Conservation (phyloP, 1,140 invertebrate genomes). For the Acromyrmex heyeri region DNA sequence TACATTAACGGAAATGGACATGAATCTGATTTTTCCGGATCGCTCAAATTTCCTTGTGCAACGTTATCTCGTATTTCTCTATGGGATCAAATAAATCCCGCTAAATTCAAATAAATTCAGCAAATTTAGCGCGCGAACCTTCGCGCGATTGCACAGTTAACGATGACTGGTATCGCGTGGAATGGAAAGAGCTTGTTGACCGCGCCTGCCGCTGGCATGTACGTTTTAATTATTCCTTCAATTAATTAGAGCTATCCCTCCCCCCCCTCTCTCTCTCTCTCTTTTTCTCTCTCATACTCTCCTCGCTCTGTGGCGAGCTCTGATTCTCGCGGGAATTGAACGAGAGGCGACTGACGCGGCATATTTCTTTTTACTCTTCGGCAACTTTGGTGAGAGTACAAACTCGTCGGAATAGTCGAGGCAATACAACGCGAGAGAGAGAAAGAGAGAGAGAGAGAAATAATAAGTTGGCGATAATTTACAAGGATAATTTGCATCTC, state of each 20-base stretch:
- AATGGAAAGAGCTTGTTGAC: background rate
- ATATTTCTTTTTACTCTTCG: conserved; percentile 26
- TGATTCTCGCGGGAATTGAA: conserved; percentile 50
- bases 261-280: background rate
- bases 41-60: background rate
- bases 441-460: background rate
- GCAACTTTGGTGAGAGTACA: conserved; percentile 35
- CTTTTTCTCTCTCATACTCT: background rate
- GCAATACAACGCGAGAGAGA: background rate
- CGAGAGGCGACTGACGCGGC: conserved; percentile 5
- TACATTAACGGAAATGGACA: no score
- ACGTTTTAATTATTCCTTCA: conserved; percentile 72
- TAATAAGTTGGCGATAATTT: conserved; percentile 52
- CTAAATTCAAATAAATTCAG: background rate
- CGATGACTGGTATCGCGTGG: background rate
- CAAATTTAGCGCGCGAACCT: background rate
- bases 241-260: conserved; percentile 69
- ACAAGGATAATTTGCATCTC: conserved; percentile 18
- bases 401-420: conserved; percentile 31
- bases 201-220: conserved; percentile 41
- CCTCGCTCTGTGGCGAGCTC: background rate
- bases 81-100: background rate
- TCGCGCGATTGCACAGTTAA: conserved; percentile 39
- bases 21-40: background rate
- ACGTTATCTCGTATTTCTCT: background rate